Base-by-base conservation (phyloP, 2,888 invertebrate species). In the Lepidochitona cinerea region DNA sequence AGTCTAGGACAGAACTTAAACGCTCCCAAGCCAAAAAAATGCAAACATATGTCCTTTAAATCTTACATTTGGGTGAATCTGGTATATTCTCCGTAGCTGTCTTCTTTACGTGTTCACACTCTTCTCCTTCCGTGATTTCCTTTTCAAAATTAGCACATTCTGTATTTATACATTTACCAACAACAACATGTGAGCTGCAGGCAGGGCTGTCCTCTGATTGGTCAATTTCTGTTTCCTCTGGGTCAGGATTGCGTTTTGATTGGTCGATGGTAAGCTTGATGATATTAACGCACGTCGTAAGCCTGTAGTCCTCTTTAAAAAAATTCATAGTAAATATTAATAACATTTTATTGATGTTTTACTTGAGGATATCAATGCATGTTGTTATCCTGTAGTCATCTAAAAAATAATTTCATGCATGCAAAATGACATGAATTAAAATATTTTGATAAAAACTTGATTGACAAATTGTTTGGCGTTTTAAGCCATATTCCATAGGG, bases 231-330 rank as follows among this genome's bases (percentile, higher is more conserved):
- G 70, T 26, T 41, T 67, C 70, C 33, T 71, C 74, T 12, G 75
- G 67, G 37, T 75, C 71, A 14, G 70, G 68, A 37, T 52, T 59
- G 37, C 70, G 70, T 14, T 72, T 54, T 18, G 59, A 91, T 59
- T 92, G 93, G 70, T 92, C 92, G 0, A 94, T 92, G 69, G 97
- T 92, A 93, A 95, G 95, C 89, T 96, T 95, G 53, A 98, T 91
- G 66, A 96, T 92, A 80, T 95, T 94, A 82, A 96, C 93, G 88
- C 97, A 97, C 0, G 97, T 95, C 0, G 97, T 97, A 81, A 96
- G 92, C 86, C 96, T 94, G 88, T 95, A 98, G 91, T 98, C 97
- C 77, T 97, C 96, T 75, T 96, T 66, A 9, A 23, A 59, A n/a
- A n/a, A n/a, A n/a, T n/a, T n/a, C n/a, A n/a, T n/a, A n/a, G n/a